Percentiles rank a stretch among this genome's conserved stretches.
phyloP scores from a whole-genome alignment of 2,888 invertebrate genomes.

The Tipula lateralis region DNA sequence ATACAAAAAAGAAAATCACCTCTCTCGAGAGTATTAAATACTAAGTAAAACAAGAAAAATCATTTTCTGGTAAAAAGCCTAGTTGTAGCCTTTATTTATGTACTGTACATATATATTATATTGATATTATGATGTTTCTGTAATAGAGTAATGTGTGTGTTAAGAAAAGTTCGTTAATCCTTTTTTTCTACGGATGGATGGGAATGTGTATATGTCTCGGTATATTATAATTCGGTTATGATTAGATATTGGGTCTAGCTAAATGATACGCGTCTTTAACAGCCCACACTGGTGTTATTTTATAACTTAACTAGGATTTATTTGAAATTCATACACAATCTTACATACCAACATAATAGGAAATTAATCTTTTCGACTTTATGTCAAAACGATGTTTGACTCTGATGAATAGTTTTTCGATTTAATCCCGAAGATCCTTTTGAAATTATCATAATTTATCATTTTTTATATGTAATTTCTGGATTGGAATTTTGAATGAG shows the following conservation, averaged over 20 bases:
- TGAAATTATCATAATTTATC: too few species aligned
- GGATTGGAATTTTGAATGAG: too few species aligned
- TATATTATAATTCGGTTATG: not conserved
- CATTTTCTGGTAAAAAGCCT: conserved; percentile 24
- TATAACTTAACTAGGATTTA: not conserved
- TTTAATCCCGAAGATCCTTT: too few species aligned
- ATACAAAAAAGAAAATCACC: not conserved
- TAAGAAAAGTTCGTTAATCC: conserved; percentile 12
- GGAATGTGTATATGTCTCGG: not conserved
- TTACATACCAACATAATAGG: too few species aligned
- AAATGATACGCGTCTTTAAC: not conserved
- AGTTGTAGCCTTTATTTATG: conserved; percentile 9
- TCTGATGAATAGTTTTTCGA: not conserved
- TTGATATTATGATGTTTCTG: not conserved
- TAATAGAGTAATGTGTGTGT: not conserved
- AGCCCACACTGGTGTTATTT: not conserved
- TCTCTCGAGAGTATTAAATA: conserved; percentile 1
- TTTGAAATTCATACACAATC: not conserved
- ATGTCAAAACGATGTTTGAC: not conserved
- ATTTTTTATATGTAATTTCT: too few species aligned
- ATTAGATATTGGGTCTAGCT: not conserved
- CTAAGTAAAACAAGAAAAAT: conserved; percentile 24
- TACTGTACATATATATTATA: not conserved
- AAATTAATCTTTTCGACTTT: not conserved
- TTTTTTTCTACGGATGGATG: not conserved